phyloP scores from a whole-genome alignment of 2,797 vertebrate species.

The Semaprochilodus insignis region DNA sequence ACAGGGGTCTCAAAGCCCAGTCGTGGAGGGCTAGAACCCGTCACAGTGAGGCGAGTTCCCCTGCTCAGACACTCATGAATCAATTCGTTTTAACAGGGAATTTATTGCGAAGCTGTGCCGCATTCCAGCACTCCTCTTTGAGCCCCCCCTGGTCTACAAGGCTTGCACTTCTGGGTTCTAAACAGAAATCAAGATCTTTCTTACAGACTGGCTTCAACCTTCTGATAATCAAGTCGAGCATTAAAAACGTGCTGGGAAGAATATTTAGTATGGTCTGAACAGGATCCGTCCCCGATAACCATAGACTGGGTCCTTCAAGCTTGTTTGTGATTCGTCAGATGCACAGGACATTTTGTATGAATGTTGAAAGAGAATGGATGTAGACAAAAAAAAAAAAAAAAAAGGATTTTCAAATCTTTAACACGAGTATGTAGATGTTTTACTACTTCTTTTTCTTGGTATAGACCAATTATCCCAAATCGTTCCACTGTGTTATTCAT shows the following conservation, averaged over 20 bases:
- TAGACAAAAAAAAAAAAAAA: conserved; percentile 59
- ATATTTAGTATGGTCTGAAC: background rate
- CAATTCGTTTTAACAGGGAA: too few relatives aligned
- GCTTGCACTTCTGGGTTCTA: background rate
- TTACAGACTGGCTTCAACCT: background rate
- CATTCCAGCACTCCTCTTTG: too few relatives aligned
- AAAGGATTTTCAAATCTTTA: conserved; percentile 51
- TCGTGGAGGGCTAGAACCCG: too few relatives aligned
- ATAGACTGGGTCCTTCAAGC: conserved; percentile 40
- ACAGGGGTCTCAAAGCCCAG: too few relatives aligned
- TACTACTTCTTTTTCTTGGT: conserved; percentile 64
- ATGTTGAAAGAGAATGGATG: conserved; percentile 72
- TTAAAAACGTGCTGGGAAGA: background rate
- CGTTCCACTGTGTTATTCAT: conserved; percentile 71
- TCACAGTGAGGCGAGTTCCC: too few relatives aligned
- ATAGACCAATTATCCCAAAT: conserved; percentile 74
- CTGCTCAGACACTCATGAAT: too few relatives aligned
- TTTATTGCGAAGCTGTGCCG: too few relatives aligned
- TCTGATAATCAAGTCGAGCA: background rate
- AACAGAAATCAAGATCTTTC: background rate
- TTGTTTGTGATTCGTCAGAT: conserved; percentile 73
- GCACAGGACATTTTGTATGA: conserved; percentile 87
- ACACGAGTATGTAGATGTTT: conserved; percentile 57
- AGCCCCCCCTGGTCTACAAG: background rate
- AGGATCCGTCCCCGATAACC: background rate